Evolutionary conservation across 2,888 invertebrate genomes (phyloP).

Genomic region (Eupithecia centaureata): DNA sequence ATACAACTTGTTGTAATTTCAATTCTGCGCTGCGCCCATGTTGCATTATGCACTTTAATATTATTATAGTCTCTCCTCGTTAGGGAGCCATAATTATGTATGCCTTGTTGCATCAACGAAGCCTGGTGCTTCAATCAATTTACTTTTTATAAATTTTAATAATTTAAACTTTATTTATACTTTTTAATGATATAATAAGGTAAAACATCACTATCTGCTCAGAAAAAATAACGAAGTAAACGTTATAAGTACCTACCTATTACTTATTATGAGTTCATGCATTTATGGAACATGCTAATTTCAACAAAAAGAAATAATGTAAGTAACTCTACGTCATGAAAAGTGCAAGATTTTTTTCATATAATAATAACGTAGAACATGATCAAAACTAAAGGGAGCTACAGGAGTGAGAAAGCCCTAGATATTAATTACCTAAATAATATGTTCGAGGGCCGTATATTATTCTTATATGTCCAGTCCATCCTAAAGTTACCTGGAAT

Average conservation of each 20-base stretch:
- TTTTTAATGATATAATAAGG: neutral
- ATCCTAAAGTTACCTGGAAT: no score
- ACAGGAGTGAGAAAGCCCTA: no score
- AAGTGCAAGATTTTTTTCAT: no score
- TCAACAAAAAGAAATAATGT: no score
- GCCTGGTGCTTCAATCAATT: conserved; percentile 16
- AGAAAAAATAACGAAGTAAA: neutral
- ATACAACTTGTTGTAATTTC: neutral
- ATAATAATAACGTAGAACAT: no score
- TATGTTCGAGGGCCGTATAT: no score
- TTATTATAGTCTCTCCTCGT: conserved; percentile 19
- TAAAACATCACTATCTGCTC: neutral
- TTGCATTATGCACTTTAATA: conserved; percentile 16
- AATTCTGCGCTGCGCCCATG: neutral
- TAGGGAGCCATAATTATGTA: conserved; percentile 27
- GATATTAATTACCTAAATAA: no score
- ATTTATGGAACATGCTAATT: neutral
- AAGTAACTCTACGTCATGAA: no score
- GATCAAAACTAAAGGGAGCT: no score
- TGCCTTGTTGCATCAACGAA: conserved; percentile 19
- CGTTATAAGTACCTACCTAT: neutral
- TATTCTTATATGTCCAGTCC: no score
- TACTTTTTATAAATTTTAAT: conserved; percentile 12
- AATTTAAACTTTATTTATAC: neutral
- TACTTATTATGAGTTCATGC: no score